Conservation (phyloP, 2,113 vertebrate species). For the Mus pahari region DNA sequence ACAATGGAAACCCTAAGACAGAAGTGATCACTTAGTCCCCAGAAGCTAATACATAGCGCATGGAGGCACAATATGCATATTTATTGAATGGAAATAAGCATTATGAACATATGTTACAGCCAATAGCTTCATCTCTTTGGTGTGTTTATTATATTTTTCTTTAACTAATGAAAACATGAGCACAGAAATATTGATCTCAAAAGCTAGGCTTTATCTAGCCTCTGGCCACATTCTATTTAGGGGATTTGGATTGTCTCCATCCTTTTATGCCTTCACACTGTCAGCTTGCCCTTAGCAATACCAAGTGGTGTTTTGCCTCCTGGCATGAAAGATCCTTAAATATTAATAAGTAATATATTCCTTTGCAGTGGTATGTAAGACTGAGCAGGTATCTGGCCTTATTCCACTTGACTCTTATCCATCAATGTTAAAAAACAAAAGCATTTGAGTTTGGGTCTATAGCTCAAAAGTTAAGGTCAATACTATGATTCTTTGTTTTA, state of each 20-base stretch:
- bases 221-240: background rate
- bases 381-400: accelerated
- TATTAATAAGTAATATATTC: background rate
- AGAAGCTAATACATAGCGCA: background rate
- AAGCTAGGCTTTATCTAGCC: background rate
- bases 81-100: background rate
- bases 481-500: background rate
- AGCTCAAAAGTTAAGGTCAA: background rate
- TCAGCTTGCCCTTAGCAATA: background rate
- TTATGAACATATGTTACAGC: background rate
- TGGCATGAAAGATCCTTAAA: background rate
- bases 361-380: background rate
- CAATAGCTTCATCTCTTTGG: background rate
- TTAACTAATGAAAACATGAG: background rate
- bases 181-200: background rate
- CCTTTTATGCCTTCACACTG: background rate
- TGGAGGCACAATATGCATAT: accelerated
- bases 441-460: background rate
- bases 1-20: too few species aligned
- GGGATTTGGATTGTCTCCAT: background rate
- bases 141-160: background rate
- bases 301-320: background rate
- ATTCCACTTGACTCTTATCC: accelerated
- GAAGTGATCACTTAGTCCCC: background rate
- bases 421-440: background rate